Base-by-base conservation (phyloP, 1,140 invertebrate species). In the Pantala flavescens region DNA sequence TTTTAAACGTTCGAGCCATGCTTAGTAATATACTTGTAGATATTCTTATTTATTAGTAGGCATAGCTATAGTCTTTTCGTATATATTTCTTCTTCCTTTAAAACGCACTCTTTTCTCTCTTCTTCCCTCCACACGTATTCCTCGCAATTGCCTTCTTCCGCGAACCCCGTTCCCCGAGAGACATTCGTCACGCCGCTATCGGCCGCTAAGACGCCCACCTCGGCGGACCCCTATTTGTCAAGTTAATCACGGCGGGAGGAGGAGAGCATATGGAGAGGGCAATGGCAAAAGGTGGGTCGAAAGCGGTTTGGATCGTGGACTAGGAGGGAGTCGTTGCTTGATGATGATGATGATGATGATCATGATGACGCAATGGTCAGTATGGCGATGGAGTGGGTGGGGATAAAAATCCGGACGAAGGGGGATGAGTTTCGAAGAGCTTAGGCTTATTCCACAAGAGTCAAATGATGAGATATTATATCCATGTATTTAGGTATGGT, bases 111-210 rank as follows among this genome's bases (percentile, higher is more conserved):
- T 36, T 36, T 36, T 9, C 28, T 36, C 28, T 5, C 9, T 36
- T 36, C 28, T 36, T 36, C 28, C 28, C 28, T 36, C 28, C 28
- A 36, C 28, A 36, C 28, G 28, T 36, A 36, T 63, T 63, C 16
- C 49, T 63, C 49, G n/a, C 49, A 21, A 63, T 63, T 21, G 3
- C 49, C n/a, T 21, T 12, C 12, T 63, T 14, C 49, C 49, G 28
- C 28, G 28, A 16, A 63, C 49, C 12, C 49, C 49, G 5, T 63
- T 21, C 14, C 49, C 49, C 49, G 12, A 3, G n/a, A 21, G 49
- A 63, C n/a, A 63, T 63, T 21, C 49, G n/a, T 63, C 49, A 63
- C n/a, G 49, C 49, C 49, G n/a, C 49, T 63, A 63, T 63, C 49
- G 14, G n/a, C 16, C 49, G 12, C 49, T 63, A 63, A 63, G 49